These are phyloP conservation scores for Coremacera marginata DNA, from an alignment of 2,888 invertebrate species.

Conservation along the genomic window DNA sequence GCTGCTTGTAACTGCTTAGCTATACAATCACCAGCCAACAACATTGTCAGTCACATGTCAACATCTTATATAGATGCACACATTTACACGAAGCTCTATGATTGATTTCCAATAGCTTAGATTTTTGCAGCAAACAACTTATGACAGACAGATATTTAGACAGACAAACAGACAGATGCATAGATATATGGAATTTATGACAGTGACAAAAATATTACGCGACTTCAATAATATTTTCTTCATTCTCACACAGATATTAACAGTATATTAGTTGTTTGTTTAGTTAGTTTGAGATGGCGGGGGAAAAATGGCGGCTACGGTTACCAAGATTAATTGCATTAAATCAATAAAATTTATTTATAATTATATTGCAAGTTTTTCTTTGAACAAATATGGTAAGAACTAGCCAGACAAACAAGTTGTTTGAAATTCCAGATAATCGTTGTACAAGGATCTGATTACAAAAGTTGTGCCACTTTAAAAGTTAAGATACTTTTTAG, in stretches of 20 bases:
- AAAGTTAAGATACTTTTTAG: neutral
- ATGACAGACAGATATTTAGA: conserved; percentile 8
- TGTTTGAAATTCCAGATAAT: conserved; percentile 8
- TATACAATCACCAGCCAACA: too few species aligned
- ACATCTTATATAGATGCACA: neutral
- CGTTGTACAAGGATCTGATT: conserved; percentile 13
- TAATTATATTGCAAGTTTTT: conserved; percentile 22
- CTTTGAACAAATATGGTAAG: conserved; percentile 5
- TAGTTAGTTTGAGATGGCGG: neutral
- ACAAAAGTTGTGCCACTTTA: neutral
- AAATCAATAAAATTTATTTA: conserved; percentile 26
- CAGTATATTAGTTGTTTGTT: neutral
- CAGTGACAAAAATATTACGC: conserved; percentile 20
- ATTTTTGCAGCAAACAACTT: conserved; percentile 5
- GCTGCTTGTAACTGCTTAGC: neutral
- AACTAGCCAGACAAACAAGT: neutral
- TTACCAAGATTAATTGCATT: conserved; percentile 26
- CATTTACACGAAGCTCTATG: neutral
- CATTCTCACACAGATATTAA: conserved; percentile 4
- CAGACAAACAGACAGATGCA: neutral
- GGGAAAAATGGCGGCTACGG: neutral
- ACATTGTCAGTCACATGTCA: neutral
- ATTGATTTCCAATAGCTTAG: conserved; percentile 16
- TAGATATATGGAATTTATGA: conserved; percentile 18
- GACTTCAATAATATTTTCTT: neutral